phyloP scores from a whole-genome alignment of 2,888 invertebrate genomes.

The Tetragonisca angustula region DNA sequence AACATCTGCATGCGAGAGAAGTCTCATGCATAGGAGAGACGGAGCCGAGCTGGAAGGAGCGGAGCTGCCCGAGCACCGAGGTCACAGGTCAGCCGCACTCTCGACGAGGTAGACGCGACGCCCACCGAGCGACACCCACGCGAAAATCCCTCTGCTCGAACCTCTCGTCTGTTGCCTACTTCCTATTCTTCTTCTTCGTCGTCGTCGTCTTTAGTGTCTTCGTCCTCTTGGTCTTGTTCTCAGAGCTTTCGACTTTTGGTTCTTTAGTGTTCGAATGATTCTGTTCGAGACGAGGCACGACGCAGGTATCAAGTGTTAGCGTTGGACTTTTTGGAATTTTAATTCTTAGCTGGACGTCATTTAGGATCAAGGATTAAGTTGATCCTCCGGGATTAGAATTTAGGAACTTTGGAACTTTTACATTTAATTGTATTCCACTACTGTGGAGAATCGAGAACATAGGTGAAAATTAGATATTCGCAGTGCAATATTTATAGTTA shows the following conservation, averaged over 20 bases:
- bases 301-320: no score
- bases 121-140: conserved; percentile 84
- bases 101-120: conserved; percentile 83
- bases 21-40: conserved; percentile 61
- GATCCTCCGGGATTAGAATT: no score
- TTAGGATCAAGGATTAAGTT: no score
- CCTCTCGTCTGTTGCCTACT: conserved; percentile 67
- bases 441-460: no score
- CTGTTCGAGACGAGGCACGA: no score
- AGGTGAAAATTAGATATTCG: no score
- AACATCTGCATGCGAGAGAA: conserved; percentile 77
- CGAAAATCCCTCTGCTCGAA: conserved; percentile 76
- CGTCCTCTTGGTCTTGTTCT: not conserved
- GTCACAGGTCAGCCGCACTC: conserved; percentile 82
- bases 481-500: no score
- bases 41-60: conserved; percentile 65
- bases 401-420: no score
- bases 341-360: no score
- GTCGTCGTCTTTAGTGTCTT: conserved; percentile 28
- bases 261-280: no score
- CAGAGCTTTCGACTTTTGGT: not conserved
- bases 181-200: conserved; percentile 55
- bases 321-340: no score
- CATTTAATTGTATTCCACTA: no score
- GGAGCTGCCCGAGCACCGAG: conserved; percentile 73